Conservation (phyloP, 2,888 invertebrate species). For the Agapostemon virescens region DNA sequence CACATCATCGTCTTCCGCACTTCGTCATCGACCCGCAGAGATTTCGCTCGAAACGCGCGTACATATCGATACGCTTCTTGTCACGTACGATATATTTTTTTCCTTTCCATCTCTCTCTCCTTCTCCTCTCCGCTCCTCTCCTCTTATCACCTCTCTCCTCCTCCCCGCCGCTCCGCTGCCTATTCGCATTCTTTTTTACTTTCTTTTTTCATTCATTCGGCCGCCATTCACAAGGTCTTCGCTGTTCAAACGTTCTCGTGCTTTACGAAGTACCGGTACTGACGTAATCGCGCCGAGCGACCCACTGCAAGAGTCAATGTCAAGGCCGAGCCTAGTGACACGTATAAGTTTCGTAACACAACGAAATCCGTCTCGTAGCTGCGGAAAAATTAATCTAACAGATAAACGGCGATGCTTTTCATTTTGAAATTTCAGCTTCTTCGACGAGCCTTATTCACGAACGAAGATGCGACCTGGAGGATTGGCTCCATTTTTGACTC, state of each 20-base stretch:
- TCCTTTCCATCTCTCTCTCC: background rate
- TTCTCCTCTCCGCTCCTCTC: no score
- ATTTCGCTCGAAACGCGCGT: conserved; percentile 4
- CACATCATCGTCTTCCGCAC: conserved; percentile 46
- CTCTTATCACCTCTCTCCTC: fast-evolving
- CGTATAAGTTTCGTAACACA: conserved; percentile 51
- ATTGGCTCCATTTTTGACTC: no score
- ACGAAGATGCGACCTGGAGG: no score
- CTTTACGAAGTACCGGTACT: conserved; percentile 43
- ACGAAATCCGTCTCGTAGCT: conserved; percentile 39
- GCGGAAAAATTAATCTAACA: background rate
- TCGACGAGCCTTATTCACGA: no score
- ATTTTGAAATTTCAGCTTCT: background rate
- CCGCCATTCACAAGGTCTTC: background rate
- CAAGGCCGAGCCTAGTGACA: conserved; percentile 70
- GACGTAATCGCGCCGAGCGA: conserved; percentile 48
- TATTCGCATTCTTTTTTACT: background rate
- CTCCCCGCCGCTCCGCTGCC: background rate
- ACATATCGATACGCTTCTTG: background rate
- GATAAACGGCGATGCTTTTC: background rate
- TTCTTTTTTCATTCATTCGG: background rate
- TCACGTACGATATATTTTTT: background rate
- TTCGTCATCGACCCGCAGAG: conserved; percentile 22
- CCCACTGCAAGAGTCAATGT: conserved; percentile 71
- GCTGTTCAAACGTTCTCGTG: conserved; percentile 32